These are phyloP conservation scores for Echeneis naucrates DNA, from an alignment of 2,797 vertebrate genomes.

Conservation along the genomic window DNA sequence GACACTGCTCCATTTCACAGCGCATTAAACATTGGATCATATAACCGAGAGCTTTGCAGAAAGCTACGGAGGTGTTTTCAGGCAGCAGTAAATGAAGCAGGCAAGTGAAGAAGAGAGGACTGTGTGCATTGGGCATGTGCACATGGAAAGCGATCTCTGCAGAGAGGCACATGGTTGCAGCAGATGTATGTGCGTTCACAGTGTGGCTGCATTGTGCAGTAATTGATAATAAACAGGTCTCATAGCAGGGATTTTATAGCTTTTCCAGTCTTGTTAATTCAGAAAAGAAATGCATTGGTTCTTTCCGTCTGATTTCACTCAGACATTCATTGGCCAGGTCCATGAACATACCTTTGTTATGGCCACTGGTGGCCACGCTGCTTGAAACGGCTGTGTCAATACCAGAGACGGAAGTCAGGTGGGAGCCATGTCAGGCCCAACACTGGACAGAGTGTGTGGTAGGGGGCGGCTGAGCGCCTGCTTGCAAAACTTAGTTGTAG, in stretches of 20 bases:
- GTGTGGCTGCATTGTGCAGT: conserved; percentile 67
- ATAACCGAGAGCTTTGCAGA: conserved; percentile 25
- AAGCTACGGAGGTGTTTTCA: conserved; percentile 44
- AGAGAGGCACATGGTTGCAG: conserved; percentile 64
- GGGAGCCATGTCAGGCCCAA: conserved; percentile 64
- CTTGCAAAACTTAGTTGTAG: conserved; percentile 16
- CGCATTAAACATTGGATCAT: conserved; percentile 27
- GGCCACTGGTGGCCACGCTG: conserved; percentile 59
- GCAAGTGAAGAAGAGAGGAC: conserved; percentile 50
- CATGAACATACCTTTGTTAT: conserved; percentile 84
- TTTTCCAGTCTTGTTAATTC: conserved; percentile 82
- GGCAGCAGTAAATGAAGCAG: conserved; percentile 49
- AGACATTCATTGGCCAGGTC: conserved; percentile 59
- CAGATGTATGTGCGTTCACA: conserved; percentile 66
- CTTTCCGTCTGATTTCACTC: conserved; percentile 68
- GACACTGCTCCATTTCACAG: conserved; percentile 25
- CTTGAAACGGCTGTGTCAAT: conserved; percentile 78
- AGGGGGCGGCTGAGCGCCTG: conserved; percentile 37
- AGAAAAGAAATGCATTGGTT: conserved; percentile 74
- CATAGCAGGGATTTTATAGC: conserved; percentile 74
- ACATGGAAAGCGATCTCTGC: conserved; percentile 52
- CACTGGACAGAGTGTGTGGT: conserved; percentile 73
- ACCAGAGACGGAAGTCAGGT: conserved; percentile 82
- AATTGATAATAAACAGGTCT: conserved; percentile 81
- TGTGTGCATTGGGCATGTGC: conserved; percentile 49